phyloP scores from a whole-genome alignment of 2,888 invertebrate species.

The Erebia aethiops region DNA sequence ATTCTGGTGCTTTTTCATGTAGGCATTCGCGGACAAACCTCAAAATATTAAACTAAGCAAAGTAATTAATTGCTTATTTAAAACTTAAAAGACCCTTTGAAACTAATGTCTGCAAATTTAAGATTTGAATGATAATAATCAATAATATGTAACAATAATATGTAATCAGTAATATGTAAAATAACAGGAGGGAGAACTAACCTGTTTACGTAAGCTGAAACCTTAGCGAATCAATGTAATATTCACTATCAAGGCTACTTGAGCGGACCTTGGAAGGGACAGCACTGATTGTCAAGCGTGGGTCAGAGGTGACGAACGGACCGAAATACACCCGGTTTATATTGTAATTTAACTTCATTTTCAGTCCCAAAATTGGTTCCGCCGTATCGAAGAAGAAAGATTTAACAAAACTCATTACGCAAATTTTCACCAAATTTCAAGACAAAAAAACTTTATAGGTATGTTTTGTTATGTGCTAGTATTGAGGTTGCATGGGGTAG shows the following conservation, averaged over 20 bases:
- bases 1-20: too few species aligned
- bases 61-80: too few species aligned
- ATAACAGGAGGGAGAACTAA: neutral
- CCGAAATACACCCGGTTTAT: constrained; percentile 60
- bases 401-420: neutral
- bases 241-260: constrained; percentile 47
- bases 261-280: constrained; percentile 41
- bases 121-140: neutral
- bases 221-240: constrained; percentile 35
- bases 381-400: neutral
- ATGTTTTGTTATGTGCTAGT: too few species aligned
- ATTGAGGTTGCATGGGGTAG: too few species aligned
- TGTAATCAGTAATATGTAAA: neutral
- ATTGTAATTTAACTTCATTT: constrained; percentile 34
- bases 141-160: neutral
- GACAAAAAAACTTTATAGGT: too few species aligned
- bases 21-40: too few species aligned
- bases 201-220: constrained; percentile 3
- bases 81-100: too few species aligned
- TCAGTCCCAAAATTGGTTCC: neutral
- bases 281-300: constrained; percentile 64
- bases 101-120: too few species aligned
- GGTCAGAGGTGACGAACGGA: constrained; percentile 82
- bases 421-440: neutral
- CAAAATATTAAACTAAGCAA: too few species aligned